These are phyloP conservation scores for Lithophane socia DNA, from an alignment of 2,888 invertebrate genomes.

Conservation along the genomic window DNA sequence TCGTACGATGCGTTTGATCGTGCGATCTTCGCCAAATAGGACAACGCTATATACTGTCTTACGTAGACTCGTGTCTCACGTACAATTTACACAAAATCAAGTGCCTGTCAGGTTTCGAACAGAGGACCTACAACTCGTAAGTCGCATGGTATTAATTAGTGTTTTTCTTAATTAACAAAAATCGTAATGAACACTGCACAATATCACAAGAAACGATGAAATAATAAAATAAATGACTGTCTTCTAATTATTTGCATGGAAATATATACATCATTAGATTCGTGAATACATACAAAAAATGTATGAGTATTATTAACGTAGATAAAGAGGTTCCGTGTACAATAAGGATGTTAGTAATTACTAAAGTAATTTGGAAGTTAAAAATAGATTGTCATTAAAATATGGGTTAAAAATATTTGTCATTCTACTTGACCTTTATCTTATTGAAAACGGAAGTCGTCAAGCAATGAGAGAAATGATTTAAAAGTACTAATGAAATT, in stretches of 20 bases:
- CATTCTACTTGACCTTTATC: not conserved
- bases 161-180: not conserved
- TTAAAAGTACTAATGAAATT: not conserved
- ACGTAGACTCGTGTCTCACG: not conserved
- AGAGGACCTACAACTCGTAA: too few relatives aligned
- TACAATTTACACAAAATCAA: too few relatives aligned
- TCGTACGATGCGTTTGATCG: too few relatives aligned
- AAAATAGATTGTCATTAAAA: slow-evolving; percentile 6
- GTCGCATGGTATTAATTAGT: not conserved
- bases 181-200: not conserved
- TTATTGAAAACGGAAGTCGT: not conserved
- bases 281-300: slow-evolving; percentile 13
- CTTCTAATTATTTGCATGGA: slow-evolving; percentile 18
- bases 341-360: slow-evolving; percentile 7
- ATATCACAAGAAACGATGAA: not conserved
- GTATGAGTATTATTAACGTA: not conserved
- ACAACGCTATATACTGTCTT: too few relatives aligned
- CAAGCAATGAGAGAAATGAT: not conserved
- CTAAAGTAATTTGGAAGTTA: not conserved
- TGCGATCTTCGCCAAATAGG: too few relatives aligned
- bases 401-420: not conserved
- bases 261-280: slow-evolving; percentile 18
- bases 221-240: slow-evolving; percentile 24
- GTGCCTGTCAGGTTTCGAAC: too few relatives aligned
- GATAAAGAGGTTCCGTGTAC: slow-evolving; percentile 29